Percentiles rank a stretch among this genome's conserved stretches.
Evolutionary conservation across 2,797 vertebrate species (phyloP).

Genomic region (Amphiprion clarkii): DNA sequence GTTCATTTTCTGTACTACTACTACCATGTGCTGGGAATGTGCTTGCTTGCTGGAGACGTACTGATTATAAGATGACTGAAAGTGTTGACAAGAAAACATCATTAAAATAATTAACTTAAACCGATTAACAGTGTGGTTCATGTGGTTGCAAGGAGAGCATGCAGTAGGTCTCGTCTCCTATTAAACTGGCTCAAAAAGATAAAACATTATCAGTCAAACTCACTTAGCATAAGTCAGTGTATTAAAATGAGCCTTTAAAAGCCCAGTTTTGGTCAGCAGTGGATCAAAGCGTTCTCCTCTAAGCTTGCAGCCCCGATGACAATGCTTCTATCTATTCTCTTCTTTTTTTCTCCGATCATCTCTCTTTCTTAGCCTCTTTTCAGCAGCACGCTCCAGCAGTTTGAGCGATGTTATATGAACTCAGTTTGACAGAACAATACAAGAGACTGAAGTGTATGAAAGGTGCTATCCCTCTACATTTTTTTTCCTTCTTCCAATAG

Average conservation of each 20-base stretch:
- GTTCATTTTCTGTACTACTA: too few species aligned
- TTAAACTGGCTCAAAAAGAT: not conserved
- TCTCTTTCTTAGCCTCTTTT: conserved; percentile 19
- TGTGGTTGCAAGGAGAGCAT: not conserved
- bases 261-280: not conserved
- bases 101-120: not conserved
- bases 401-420: conserved; percentile 55
- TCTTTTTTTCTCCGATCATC: conserved; percentile 11
- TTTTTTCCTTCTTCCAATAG: conserved; percentile 9
- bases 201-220: not conserved
- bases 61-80: not conserved
- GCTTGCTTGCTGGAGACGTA: not conserved
- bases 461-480: conserved; percentile 13
- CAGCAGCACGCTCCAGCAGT: conserved; percentile 42
- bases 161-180: not conserved
- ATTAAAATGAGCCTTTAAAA: conserved; percentile 4
- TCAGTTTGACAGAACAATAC: conserved; percentile 61
- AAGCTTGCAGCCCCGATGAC: not conserved
- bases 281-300: conserved; percentile 20
- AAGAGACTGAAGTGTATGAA: conserved; percentile 56
- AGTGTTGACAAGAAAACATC: not conserved
- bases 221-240: not conserved
- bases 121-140: not conserved
- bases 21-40: too few species aligned
- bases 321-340: conserved; percentile 6